These are phyloP conservation scores for Barypeithes pellucidus DNA, from an alignment of 2,888 invertebrate species.

Conservation along the genomic window DNA sequence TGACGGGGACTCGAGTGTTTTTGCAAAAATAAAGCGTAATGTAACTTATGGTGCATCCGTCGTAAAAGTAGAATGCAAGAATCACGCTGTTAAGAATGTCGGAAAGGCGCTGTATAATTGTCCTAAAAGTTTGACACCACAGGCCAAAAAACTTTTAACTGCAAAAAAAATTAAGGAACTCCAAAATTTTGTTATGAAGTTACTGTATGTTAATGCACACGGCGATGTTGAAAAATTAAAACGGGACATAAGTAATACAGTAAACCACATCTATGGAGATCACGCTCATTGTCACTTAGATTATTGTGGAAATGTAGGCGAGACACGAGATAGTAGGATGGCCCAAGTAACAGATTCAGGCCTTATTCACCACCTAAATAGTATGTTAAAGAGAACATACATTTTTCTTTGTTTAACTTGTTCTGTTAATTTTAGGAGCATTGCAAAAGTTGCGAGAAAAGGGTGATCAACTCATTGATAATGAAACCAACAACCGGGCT, in stretches of 20 bases:
- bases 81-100: neutral
- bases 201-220: neutral
- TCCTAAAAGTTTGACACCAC: neutral
- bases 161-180: neutral
- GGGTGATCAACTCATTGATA: neutral
- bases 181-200: neutral
- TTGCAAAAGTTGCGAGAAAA: neutral
- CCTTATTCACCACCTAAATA: neutral
- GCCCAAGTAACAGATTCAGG: neutral
- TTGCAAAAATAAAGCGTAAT: neutral
- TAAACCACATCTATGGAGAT: neutral
- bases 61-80: neutral
- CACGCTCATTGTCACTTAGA: neutral
- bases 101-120: neutral
- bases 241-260: neutral
- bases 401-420: neutral
- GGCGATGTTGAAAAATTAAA: neutral
- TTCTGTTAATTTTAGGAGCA: neutral
- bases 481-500: neutral
- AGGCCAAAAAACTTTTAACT: neutral
- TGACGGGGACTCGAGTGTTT: conserved; percentile 55
- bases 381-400: neutral
- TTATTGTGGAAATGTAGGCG: neutral
- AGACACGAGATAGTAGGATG: neutral
- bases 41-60: neutral